A percentile compares a stretch with the other conserved stretches of the same genome.
These are phyloP conservation scores for Eolophus roseicapilla DNA, from an alignment of 2,113 vertebrate genomes.

Conservation along the genomic window DNA sequence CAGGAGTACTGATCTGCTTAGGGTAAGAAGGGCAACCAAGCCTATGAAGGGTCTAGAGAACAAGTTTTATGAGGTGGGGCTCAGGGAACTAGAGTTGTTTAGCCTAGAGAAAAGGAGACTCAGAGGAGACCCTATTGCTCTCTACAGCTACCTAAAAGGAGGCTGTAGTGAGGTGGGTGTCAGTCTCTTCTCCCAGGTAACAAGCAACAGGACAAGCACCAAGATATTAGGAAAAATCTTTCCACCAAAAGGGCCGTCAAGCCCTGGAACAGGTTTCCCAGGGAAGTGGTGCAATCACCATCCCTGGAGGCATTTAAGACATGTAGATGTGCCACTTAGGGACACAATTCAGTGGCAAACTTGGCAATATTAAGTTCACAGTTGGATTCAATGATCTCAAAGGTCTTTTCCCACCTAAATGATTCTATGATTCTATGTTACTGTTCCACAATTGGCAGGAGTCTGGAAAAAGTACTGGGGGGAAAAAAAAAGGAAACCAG, in stretches of 20 bases:
- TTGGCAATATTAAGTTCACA: background rate
- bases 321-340: accelerated
- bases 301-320: background rate
- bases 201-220: too few species aligned
- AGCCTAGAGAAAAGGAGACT: background rate
- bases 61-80: too few species aligned
- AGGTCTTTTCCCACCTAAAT: background rate
- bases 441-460: background rate
- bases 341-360: background rate
- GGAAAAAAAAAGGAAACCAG: accelerated
- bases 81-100: background rate
- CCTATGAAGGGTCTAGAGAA: background rate
- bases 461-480: background rate
- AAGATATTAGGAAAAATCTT: background rate
- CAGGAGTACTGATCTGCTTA: background rate
- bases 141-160: background rate
- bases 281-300: too few species aligned
- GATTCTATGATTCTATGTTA: background rate
- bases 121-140: background rate
- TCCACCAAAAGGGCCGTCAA: background rate
- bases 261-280: too few species aligned
- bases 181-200: accelerated
- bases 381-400: background rate
- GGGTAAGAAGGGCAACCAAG: background rate
- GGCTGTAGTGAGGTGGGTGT: accelerated